Evolutionary conservation across 2,797 vertebrate genomes (phyloP), one percentile per base, ranked within the genome.

Genomic region (Sebastes vulpes): DNA sequence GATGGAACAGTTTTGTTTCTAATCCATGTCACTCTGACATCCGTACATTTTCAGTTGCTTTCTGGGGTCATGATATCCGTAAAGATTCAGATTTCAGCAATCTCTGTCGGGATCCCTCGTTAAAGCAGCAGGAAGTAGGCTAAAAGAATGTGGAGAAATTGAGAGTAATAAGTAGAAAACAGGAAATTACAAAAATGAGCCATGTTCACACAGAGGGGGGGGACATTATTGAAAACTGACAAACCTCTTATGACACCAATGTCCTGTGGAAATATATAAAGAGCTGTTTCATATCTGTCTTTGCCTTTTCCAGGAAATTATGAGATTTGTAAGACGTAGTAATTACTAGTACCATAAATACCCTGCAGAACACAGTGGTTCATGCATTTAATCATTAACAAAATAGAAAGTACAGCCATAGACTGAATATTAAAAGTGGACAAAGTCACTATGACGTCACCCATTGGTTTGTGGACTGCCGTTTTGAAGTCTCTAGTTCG

Each of bases 161-260:
- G 25, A 57, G 14, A 61, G 5, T 23, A 48, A 10, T 32, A 14
- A 29, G 28, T n/a, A 3, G 38, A 48, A 12, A 79, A 54, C 4
- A 57, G 20, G 21, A 79, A 63, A 81, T 65, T 53, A 10, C 63
- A 74, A n/a, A 65, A 71, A 70, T 56, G 0, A 75, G 3, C 48
- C 11, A 18, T 86, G 16, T 69, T 64, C 2, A 5, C 21, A 46
- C n/a, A 48, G 25, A 6, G 32, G 29, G 6, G 21, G 10, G 25
- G 8, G 4, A 28, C 32, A 64, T 9, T 12, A 57, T 28, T 63
- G 18, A 67, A 38, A 32, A 46, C 38, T 46, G 38, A 46, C 14
- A 46, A 70, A 48, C 26, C 56, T 53, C 4, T 23, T 10, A 42
- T 68, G 28, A 32, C 25, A 20, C 46, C 32, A 65, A n/a, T 46